phyloP scores from a whole-genome alignment of 1,140 invertebrate species.

The Cecropterus lyciades region DNA sequence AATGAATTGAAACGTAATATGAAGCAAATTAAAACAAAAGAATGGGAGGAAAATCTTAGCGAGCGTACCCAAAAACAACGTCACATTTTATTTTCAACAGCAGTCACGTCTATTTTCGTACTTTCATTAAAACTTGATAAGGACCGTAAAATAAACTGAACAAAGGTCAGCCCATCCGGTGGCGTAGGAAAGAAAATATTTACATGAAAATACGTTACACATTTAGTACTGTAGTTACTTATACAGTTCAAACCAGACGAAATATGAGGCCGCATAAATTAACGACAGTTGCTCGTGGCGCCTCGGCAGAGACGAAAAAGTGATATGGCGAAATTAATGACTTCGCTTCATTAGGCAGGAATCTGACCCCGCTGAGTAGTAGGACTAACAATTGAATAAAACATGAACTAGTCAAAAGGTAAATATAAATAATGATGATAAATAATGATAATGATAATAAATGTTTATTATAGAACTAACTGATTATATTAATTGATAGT shows the following conservation, averaged over 20 bases:
- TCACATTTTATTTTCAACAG: too few species aligned
- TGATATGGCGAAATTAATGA: slow-evolving; percentile 33
- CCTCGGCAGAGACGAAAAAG: slow-evolving; percentile 27
- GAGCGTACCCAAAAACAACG: too few species aligned
- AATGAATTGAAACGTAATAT: too few species aligned
- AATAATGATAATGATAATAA: too few species aligned
- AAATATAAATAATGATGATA: not conserved
- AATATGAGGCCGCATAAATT: slow-evolving; percentile 36
- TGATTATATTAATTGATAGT: too few species aligned
- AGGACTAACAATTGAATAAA: slow-evolving; percentile 23
- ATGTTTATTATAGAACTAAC: too few species aligned
- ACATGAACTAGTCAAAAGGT: slow-evolving; percentile 3
- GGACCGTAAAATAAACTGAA: not conserved
- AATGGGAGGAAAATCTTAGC: too few species aligned
- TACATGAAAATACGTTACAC: slow-evolving; percentile 14
- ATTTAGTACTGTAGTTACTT: slow-evolving; percentile 1
- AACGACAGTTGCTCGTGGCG: slow-evolving; percentile 25
- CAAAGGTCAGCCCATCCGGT: not conserved
- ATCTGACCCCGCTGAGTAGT: slow-evolving; percentile 27
- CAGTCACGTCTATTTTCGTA: not conserved
- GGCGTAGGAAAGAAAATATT: slow-evolving; percentile 20
- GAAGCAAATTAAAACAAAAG: too few species aligned
- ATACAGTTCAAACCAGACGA: slow-evolving; percentile 17
- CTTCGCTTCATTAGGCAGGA: slow-evolving; percentile 20
- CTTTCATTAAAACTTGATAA: not conserved